A percentile compares a stretch with the other conserved stretches of the same genome.
Evolutionary conservation across 2,113 vertebrate species (phyloP).

Genomic region (Colius striatus): DNA sequence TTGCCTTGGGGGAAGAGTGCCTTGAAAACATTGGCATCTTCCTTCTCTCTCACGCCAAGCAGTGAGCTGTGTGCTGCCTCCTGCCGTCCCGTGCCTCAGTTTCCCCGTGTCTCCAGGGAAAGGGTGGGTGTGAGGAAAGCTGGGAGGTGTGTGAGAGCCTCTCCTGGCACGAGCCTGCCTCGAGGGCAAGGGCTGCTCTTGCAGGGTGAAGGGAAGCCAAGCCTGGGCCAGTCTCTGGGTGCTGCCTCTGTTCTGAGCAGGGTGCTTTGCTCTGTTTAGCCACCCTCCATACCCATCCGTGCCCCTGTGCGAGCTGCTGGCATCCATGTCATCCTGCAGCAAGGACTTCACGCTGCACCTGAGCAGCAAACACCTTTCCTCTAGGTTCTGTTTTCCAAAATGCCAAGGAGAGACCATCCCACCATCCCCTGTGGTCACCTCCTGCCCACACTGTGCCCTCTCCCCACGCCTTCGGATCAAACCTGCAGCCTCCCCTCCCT

Average conservation of each 20-base stretch:
- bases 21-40: neutral
- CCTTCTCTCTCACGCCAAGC: neutral
- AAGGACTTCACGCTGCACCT: neutral
- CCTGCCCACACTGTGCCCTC: neutral
- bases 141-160: neutral
- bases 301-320: neutral
- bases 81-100: neutral
- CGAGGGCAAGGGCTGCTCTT: neutral
- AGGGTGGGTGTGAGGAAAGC: neutral
- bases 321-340: conserved; percentile 15
- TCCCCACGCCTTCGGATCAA: neutral
- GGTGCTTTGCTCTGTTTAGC: neutral
- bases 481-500: neutral
- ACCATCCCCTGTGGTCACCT: accelerated
- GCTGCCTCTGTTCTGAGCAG: neutral
- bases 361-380: neutral
- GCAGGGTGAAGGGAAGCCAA: neutral
- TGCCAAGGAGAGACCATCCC: neutral
- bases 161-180: neutral
- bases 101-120: neutral
- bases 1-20: neutral
- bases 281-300: neutral
- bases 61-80: neutral
- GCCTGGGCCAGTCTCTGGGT: neutral
- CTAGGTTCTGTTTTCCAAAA: neutral